Base-by-base conservation (phyloP, 2,888 invertebrate genomes). In the Drosophila tripunctata region DNA sequence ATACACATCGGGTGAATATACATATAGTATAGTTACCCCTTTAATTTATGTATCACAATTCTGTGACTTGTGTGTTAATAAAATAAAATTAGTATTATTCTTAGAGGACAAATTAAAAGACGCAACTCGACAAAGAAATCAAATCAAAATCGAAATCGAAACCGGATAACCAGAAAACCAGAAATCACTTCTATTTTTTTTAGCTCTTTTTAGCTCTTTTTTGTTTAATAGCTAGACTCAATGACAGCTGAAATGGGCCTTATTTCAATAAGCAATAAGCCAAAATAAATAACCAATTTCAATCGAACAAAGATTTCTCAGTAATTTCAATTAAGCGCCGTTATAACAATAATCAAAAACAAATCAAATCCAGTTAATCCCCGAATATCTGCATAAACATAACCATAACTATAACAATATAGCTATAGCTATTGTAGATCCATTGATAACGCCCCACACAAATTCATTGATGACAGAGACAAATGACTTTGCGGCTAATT, bases 31-130 rank as follows among this genome's bases (percentile, higher is more conserved):
- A 27, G 10, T 27, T 27, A 10, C 4, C 22, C 22, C 22, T 22
- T 60, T 75, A 78, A 76, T 78, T 78, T 76, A 76, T 76, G 76
- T 78, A 78, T 78, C 71, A 75, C 57, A 75, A 54, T 57, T 74
- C 27, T 38, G 31, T 31, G 48, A 19, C 1, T 52, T 67, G n/a
- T 51, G 76, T 72, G 79, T 67, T 68, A 66, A 78, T 76, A 65
- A 76, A 66, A 78, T 76, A 65, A 76, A 78, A 75, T 62, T 62
- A 65, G 52, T 67, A 65, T 65, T 63, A 75, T 75, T 71, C 70
- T 69, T 67, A 71, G 63, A 67, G 60, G 73, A 73, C 73, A 75
- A 77, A 73, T 63, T 60, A 77, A 64, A 63, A 48, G n/a, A n/a
- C n/a, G n/a, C n/a, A n/a, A 50, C 68, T 51, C 54, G n/a, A 50